These are phyloP conservation scores for Molothrus aeneus DNA, from an alignment of 2,797 vertebrate species.

Conservation along the genomic window DNA sequence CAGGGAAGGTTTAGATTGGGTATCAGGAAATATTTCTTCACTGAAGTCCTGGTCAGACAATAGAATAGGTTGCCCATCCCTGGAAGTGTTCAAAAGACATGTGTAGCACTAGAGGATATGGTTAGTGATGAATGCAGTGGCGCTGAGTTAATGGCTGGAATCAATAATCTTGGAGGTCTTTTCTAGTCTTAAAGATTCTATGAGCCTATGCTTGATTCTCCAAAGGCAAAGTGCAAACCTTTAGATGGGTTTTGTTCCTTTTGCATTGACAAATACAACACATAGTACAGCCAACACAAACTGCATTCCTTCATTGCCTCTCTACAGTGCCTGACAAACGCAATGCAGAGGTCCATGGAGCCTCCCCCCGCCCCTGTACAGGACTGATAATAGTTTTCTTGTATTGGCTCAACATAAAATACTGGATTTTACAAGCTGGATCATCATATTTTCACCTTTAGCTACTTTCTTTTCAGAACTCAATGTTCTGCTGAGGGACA, in stretches of 20 bases:
- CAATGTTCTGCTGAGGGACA: background rate
- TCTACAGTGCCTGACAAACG: background rate
- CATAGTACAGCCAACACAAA: background rate
- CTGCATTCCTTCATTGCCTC: background rate
- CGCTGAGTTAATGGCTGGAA: background rate
- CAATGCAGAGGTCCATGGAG: accelerated
- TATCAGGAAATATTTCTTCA: background rate
- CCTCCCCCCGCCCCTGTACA: background rate
- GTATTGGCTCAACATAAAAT: background rate
- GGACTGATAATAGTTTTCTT: background rate
- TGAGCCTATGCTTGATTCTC: background rate
- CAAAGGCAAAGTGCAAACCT: background rate
- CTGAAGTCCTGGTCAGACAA: background rate
- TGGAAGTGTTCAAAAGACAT: background rate
- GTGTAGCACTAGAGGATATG: too few species aligned
- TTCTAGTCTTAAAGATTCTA: background rate
- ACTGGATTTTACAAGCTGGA: background rate
- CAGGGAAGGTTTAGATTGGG: background rate
- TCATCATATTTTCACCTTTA: background rate
- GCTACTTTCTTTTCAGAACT: background rate
- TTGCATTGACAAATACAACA: background rate
- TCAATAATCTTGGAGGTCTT: background rate
- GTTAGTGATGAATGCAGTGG: background rate
- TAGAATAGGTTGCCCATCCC: background rate
- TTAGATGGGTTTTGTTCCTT: background rate